These are phyloP conservation scores for Trimorus sp. DNA, from an alignment of 2,888 invertebrate genomes.

Conservation along the genomic window DNA sequence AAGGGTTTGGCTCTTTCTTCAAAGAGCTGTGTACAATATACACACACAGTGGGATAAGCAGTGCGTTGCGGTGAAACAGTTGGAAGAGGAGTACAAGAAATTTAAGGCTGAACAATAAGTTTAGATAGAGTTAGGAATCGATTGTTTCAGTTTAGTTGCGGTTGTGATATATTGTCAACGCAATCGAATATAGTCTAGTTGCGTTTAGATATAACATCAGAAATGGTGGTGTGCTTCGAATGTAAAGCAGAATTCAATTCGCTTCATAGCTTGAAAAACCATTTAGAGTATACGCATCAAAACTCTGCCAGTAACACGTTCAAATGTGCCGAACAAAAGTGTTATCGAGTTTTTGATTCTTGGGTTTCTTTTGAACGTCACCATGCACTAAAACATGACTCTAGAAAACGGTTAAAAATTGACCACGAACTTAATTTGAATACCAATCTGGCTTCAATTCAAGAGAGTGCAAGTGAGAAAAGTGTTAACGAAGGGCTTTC, in stretches of 20 bases:
- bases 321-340: slow-evolving; percentile 6
- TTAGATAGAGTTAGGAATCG: no score
- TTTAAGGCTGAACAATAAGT: background rate
- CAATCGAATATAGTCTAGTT: no score
- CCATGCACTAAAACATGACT: background rate
- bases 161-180: no score
- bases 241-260: background rate
- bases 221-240: slow-evolving; percentile 4
- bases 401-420: background rate
- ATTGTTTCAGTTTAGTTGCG: no score
- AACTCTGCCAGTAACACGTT: background rate
- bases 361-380: slow-evolving; percentile 18
- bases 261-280: background rate
- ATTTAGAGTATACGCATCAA: slow-evolving; percentile 7
- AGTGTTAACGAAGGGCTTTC: background rate
- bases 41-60: background rate
- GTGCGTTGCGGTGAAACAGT: background rate
- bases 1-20: background rate
- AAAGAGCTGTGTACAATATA: background rate
- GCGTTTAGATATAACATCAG: no score
- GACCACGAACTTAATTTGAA: background rate
- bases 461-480: background rate
- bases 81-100: slow-evolving; percentile 1
- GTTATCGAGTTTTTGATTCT: slow-evolving; percentile 9
- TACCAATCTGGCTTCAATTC: background rate